Conservation (phyloP, 2,113 vertebrate species). For the Indri indri region DNA sequence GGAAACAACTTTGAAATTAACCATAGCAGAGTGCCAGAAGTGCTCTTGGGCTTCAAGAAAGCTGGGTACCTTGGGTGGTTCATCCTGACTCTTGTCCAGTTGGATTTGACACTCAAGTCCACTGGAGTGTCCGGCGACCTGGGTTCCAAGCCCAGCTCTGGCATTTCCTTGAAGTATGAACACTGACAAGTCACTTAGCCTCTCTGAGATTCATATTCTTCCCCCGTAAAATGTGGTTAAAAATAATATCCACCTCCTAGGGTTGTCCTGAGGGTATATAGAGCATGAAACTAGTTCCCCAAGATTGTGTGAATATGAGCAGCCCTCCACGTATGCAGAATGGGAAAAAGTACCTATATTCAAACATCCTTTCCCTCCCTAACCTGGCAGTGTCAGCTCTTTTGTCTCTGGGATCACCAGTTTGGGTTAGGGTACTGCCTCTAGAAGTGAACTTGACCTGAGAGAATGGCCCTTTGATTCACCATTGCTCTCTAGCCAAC, state of each 20-base stretch:
- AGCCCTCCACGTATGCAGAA: not conserved
- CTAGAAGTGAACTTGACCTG: not conserved
- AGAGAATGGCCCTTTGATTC: not conserved
- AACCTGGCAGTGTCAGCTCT: not conserved
- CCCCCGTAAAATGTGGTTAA: not conserved
- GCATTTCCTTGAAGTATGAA: not conserved
- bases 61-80: not conserved
- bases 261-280: not conserved
- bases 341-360: not conserved
- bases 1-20: constrained; percentile 24
- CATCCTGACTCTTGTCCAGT: not conserved
- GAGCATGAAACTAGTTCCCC: not conserved
- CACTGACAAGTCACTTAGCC: not conserved
- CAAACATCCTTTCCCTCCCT: not conserved
- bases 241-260: not conserved
- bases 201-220: not conserved
- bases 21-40: not conserved
- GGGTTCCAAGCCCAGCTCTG: not conserved
- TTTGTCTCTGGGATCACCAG: not conserved
- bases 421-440: not conserved
- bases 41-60: not conserved
- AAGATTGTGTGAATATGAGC: not conserved
- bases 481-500: not conserved
- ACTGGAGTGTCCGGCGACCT: not conserved
- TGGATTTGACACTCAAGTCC: not conserved